Evolutionary conservation across 2,888 invertebrate species (phyloP).

Genomic region (Brachyopa scutellaris): DNA sequence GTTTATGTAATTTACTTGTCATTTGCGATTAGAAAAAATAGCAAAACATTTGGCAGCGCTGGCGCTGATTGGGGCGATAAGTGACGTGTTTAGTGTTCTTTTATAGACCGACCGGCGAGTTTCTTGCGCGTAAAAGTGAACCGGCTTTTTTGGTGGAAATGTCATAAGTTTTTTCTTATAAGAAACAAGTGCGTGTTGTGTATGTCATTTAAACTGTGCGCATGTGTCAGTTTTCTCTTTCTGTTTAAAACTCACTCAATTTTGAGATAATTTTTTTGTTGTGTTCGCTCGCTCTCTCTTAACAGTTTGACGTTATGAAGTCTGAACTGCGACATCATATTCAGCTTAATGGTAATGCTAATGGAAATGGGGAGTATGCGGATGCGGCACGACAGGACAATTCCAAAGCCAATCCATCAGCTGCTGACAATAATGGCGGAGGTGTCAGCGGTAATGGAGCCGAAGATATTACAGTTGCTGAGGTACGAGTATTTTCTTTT

Average conservation of each 20-base stretch:
- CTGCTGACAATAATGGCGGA: conserved; percentile 14
- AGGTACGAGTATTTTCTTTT: neutral
- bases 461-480: neutral
- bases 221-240: neutral
- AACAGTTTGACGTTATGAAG: conserved; percentile 19
- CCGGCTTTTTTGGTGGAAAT: conserved; percentile 17
- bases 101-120: neutral
- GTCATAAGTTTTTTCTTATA: neutral
- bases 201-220: conserved; percentile 17
- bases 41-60: no score
- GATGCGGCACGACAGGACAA: no score
- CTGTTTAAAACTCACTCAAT: neutral
- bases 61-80: neutral
- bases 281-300: neutral
- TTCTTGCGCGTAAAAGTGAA: conserved; percentile 4
- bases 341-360: conserved; percentile 26
- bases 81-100: neutral
- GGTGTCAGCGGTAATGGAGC: neutral
- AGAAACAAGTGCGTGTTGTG: neutral
- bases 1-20: conserved; percentile 1
- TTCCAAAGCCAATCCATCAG: neutral
- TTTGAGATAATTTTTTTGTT: conserved; percentile 1
- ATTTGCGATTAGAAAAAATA: neutral
- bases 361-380: conserved; percentile 2
- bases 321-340: conserved; percentile 12